phyloP scores from a whole-genome alignment of 2,113 vertebrate genomes.

The Oophaga pumilio region DNA sequence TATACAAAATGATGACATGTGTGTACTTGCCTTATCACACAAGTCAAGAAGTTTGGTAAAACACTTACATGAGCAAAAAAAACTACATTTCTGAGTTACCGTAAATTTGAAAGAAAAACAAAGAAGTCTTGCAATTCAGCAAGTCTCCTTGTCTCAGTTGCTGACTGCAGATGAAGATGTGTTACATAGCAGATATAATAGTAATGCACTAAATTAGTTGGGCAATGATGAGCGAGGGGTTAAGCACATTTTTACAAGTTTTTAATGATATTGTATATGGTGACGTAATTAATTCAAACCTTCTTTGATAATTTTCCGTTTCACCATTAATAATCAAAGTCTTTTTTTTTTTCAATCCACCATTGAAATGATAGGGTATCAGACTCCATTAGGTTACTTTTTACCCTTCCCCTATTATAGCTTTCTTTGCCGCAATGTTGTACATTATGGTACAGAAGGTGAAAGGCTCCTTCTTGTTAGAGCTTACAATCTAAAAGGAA shows the following conservation, averaged over 20 bases:
- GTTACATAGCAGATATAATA: background rate
- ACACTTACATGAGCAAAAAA: background rate
- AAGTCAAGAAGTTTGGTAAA: background rate
- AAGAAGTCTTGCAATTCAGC: background rate
- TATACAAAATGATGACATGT: background rate
- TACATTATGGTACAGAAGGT: background rate
- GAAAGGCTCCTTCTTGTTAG: constrained; percentile 9
- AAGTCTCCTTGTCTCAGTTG: background rate
- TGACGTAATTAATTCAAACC: too few relatives aligned
- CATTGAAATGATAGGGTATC: background rate
- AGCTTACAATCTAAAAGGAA: background rate
- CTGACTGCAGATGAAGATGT: background rate
- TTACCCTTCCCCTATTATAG: background rate
- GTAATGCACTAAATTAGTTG: background rate
- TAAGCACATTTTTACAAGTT: background rate
- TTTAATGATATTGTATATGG: background rate
- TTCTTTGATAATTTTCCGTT: background rate
- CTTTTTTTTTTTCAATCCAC: background rate
- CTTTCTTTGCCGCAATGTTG: background rate
- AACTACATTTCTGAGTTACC: background rate
- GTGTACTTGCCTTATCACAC: background rate
- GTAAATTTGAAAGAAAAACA: background rate
- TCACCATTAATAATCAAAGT: background rate
- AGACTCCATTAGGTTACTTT: background rate
- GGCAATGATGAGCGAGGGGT: background rate